Conservation (phyloP, 1,140 invertebrate genomes). For the Acromyrmex heyeri region DNA sequence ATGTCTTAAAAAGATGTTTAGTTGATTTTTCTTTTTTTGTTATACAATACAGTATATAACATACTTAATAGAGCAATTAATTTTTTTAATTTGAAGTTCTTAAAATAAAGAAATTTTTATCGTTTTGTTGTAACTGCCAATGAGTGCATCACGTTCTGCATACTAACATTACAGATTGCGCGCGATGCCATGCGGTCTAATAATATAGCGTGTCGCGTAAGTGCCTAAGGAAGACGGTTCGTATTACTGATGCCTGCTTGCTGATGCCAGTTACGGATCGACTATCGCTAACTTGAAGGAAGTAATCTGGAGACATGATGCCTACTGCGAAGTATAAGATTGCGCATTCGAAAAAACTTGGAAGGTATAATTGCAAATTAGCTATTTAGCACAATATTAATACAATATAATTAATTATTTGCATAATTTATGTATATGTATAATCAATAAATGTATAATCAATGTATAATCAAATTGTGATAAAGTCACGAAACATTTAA, state of each 20-base stretch:
- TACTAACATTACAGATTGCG: conserved; percentile 24
- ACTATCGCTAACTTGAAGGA: conserved; percentile 33
- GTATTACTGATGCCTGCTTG: conserved; percentile 42
- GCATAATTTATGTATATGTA: no score
- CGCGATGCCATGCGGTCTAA: conserved; percentile 61
- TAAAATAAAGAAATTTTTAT: background rate
- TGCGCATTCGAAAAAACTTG: conserved; percentile 75
- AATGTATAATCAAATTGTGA: no score
- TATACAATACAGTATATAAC: background rate
- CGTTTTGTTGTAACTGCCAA: background rate
- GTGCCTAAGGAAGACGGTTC: conserved; percentile 34
- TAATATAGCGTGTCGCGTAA: conserved; percentile 64
- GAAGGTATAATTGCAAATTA: conserved; percentile 73
- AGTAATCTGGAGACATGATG: background rate
- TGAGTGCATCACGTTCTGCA: background rate
- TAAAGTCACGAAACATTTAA: background rate
- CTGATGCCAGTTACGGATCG: conserved; percentile 48
- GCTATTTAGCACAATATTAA: background rate
- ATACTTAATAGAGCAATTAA: background rate
- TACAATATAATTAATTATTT: no score
- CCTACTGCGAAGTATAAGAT: conserved; percentile 72
- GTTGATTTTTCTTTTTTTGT: background rate
- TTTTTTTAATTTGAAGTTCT: background rate
- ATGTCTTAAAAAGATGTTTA: background rate
- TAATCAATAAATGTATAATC: no score